A percentile compares a stretch with the other conserved stretches of the same genome.
phyloP scores from a whole-genome alignment of 2,797 vertebrate genomes.

The Cyprinodon diabolis region DNA sequence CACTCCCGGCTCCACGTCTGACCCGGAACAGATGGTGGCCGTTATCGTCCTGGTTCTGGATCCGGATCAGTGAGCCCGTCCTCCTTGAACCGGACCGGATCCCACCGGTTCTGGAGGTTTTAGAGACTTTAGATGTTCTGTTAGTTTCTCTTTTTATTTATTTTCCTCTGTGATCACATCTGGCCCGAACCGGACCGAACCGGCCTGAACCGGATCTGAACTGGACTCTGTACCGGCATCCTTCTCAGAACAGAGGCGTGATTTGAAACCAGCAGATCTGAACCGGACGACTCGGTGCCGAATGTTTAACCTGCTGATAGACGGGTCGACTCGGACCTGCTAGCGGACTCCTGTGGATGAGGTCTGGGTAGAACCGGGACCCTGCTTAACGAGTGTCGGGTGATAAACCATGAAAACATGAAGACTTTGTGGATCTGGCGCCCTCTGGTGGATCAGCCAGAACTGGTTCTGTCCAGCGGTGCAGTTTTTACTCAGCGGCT shows the following conservation, averaged over 20 bases:
- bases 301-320: constrained; percentile 27
- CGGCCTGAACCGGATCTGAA: too few species aligned
- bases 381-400: background rate
- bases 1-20: constrained; percentile 77
- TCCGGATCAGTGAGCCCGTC: background rate
- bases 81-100: background rate
- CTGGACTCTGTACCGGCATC: background rate
- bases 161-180: background rate
- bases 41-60: background rate
- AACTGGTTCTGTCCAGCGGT: too few species aligned
- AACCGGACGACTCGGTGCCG: constrained; percentile 31
- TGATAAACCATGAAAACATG: background rate
- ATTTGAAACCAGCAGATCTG: constrained; percentile 3
- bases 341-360: too few species aligned
- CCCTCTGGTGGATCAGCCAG: background rate
- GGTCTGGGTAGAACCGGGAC: background rate
- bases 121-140: background rate
- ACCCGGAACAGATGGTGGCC: background rate
- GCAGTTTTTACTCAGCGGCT: background rate
- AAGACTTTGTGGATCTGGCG: background rate
- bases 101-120: background rate
- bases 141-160: constrained; percentile 2
- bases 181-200: background rate
- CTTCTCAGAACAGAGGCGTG: background rate
- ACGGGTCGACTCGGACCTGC: constrained; percentile 22